Evolutionary conservation across 2,888 invertebrate species (phyloP), one percentile per base, ranked within the genome.

Genomic region (Himalopsyche tibetana): DNA sequence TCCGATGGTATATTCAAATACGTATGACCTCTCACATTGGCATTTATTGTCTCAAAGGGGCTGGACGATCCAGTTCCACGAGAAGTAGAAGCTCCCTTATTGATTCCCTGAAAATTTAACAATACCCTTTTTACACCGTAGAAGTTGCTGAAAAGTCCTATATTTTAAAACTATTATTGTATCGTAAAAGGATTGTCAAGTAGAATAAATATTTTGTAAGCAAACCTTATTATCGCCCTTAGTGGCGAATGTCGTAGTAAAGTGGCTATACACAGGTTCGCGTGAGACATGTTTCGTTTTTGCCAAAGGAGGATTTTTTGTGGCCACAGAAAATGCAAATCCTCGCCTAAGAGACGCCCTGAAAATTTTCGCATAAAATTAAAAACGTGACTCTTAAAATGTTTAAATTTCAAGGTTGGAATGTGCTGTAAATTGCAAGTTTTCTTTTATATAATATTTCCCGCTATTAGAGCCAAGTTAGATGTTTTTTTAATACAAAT

Each of bases 301-400:
- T 83, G 96, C 93, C 84, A 98, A 93, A 11, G 97, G 97, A 87
- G 97, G 97, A 91, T 97, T 95, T 90, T 96, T 96, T 90, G 94
- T 95, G 0, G 95, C 94, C 89, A 95, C 94, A 36, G 96, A 96
- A 90, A 96, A 95, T 63, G 96, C 95, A 90, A 95, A 91, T 38
- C 95, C 95, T 86, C 96, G 93, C 89, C 94, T 93, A 85, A 96
- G 90, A 84, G 95, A 95, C 82, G 94, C 95, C 90, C 95, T 94
- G 90, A 80, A 90, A 91, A 80, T 84, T 19, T 17, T 56, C 55
- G 56, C 6, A 45, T 45, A 8, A 45, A 45, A 45, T 40, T 40
- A 6, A 40, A 1, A 40, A 40, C 40, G 40, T 40, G 2, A 28
- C 2, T 28, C 28, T 28, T 28, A 28, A 28, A 28, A 28, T 28